Base-by-base conservation (phyloP, 2,113 vertebrate species). In the Barnardius zonarius region DNA sequence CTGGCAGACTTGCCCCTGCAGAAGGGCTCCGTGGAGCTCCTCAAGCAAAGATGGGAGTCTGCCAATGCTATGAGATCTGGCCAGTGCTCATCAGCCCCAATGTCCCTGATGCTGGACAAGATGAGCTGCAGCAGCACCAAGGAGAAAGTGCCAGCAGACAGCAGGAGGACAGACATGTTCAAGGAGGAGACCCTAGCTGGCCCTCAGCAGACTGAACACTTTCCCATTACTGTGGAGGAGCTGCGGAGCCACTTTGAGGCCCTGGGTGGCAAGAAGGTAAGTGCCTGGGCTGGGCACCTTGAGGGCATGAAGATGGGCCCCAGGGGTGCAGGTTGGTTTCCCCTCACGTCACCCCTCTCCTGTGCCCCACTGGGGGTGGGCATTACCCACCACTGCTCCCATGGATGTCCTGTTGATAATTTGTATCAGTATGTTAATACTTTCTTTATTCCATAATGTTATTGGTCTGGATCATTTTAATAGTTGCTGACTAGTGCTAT, bases 211-310 rank as follows among this genome's bases (percentile, higher is more conserved):
- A 92, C 86, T 1, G 97, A 98, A 33, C 92, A 72, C 3, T 88
- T 97, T 78, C 86, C 97, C 37, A 90, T 97, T 30, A 97, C 98
- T 16, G 97, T 98, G 30, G 97, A 98, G 46, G 98, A 98, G 79
- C 95, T 98, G 59, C 97, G 96, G 68, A 98, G 97, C 83, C 96
- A 90, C 80, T 98, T 98, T 1, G 98, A 98, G 86, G 86, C 90
- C 17, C 97, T 98, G 31, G 78, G 67, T 20, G 68, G 59, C 6
- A 94, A 22, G 72, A 97, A 97, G 98, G 98, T 98, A 95, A 98
- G 96, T 83, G 43, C 48, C 48, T 15, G 55, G 39, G 27, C 0
- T 1, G 39, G 30, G 9, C 15, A 33, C 17, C 14, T 44, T 0
- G 0, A 66, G n/a, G 35, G 80, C n/a, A 66, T 4, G 27, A 37